Percentiles rank a stretch among this genome's conserved stretches.
phyloP scores from a whole-genome alignment of 2,797 vertebrate genomes.

The Chrosomus eos region DNA sequence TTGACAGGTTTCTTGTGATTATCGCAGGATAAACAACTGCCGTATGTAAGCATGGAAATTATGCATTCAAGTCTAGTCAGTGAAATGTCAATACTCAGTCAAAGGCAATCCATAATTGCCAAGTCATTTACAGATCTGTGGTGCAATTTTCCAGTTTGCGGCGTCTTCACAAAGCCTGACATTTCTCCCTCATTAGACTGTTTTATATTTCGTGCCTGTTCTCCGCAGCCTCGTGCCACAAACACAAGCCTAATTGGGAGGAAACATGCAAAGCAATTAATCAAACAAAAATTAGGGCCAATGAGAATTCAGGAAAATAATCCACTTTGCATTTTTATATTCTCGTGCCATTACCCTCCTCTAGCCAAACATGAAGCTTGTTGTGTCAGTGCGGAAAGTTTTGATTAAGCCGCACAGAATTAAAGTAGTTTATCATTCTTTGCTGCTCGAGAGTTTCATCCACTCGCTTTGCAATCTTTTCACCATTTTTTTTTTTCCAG shows the following conservation, averaged over 20 bases:
- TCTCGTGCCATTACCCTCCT: not conserved
- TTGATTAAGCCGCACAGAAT: slow-evolving; percentile 40
- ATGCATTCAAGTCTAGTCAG: slow-evolving; percentile 39
- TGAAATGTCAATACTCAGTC: slow-evolving; percentile 63
- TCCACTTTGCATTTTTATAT: slow-evolving; percentile 42
- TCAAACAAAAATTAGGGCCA: slow-evolving; percentile 36
- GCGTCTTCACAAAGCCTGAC: slow-evolving; percentile 63
- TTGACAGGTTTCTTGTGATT: slow-evolving; percentile 14
- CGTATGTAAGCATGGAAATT: slow-evolving; percentile 56
- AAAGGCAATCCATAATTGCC: slow-evolving; percentile 65
- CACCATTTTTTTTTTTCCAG: not conserved
- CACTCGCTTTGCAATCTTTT: slow-evolving; percentile 7
- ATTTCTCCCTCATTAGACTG: slow-evolving; percentile 63
- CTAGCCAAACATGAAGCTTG: slow-evolving; percentile 1
- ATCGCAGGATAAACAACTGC: slow-evolving; percentile 36
- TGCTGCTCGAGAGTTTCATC: not conserved
- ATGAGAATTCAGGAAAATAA: slow-evolving; percentile 58
- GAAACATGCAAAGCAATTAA: slow-evolving; percentile 66
- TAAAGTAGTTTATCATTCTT: slow-evolving; percentile 22
- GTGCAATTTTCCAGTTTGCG: slow-evolving; percentile 69
- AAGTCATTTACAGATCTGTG: slow-evolving; percentile 68
- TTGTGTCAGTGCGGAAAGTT: not conserved
- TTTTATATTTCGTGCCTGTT: slow-evolving; percentile 63
- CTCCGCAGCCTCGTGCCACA: slow-evolving; percentile 58
- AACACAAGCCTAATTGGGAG: slow-evolving; percentile 59